Base-by-base conservation (phyloP, 2,113 vertebrate genomes). In the Gallinago media region DNA sequence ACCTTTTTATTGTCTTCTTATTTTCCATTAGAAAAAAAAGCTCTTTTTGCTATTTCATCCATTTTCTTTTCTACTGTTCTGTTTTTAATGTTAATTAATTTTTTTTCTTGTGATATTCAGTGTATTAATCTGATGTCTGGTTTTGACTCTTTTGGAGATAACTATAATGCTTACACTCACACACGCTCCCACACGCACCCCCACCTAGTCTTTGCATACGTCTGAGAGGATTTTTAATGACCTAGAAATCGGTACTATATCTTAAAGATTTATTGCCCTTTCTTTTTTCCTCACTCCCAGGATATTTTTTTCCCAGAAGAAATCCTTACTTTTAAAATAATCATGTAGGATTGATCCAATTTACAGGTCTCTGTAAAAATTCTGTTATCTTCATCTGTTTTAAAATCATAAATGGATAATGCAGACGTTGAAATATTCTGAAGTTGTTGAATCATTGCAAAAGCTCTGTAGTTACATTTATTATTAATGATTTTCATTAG, bases 401-500 rank as follows among this genome's bases (percentile, higher is more conserved):
- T 47, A 56, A 86, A 76, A 56, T 70, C 40, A 36, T 47, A 76
- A 79, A 65, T 49, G 8, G 17, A 38, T 71, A 78, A 55, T 29
- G 17, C 16, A 74, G 62, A 36, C 1, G 0, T 25, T 77, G 34
- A 91, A 89, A 62, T 81, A 66, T 18, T 78, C 50, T 67, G 34
- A 80, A 54, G 42, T 50, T 81, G 17, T 56, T 32, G 72, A 77
- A 85, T 74, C 4, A 29, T 77, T 77, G 55, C 55, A 89, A 74
- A 89, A 81, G 21, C 34, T 76, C 65, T 67, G 29, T 55, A 84
- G 81, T 93, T 84, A 29, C 79, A 67, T 91, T 63, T 81, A 71
- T 87, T 91, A 77, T 66, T 87, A 71, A 92, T 70, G 55, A 15
- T 19, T 71, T 87, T 93, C 65, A 67, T 93, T 87, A 89, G 80